Evolutionary conservation across 2,888 invertebrate species (phyloP).

Genomic region (Synanthedon andrenaeformis): DNA sequence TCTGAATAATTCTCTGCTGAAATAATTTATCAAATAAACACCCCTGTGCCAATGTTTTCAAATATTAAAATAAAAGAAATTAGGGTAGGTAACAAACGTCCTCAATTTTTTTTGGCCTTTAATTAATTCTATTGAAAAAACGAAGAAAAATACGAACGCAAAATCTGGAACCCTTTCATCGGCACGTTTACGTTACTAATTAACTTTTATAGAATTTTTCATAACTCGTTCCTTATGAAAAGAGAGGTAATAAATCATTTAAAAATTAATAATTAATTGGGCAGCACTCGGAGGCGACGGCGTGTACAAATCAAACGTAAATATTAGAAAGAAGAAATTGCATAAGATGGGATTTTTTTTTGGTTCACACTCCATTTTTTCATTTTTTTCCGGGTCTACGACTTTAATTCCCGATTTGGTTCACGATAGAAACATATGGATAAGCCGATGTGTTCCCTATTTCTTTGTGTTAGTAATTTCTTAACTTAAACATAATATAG

Average conservation of each 20-base stretch:
- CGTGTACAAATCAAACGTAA: constrained; percentile 50
- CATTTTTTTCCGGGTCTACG: constrained; percentile 20
- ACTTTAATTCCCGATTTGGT: background rate
- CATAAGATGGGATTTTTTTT: constrained; percentile 53
- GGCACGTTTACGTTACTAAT: constrained; percentile 42
- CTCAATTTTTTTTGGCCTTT: constrained; percentile 20
- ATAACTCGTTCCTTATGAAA: constrained; percentile 25
- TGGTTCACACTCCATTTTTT: constrained; percentile 16
- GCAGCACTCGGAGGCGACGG: constrained; percentile 39
- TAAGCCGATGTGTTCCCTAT: background rate
- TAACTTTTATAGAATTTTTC: constrained; percentile 51
- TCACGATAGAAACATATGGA: background rate
- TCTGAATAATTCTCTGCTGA: too few species aligned
- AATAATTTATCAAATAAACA: too few species aligned
- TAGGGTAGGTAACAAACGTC: constrained; percentile 9
- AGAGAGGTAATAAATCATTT: constrained; percentile 60
- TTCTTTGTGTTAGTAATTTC: background rate
- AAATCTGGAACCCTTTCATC: constrained; percentile 38
- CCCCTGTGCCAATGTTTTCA: too few species aligned
- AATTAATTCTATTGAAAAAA: constrained; percentile 53
- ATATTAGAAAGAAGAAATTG: constrained; percentile 48
- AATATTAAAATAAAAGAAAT: background rate
- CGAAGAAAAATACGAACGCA: constrained; percentile 9
- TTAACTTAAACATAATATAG: too few species aligned
- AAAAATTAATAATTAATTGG: constrained; percentile 64